Conservation (phyloP, 2,797 vertebrate genomes). For the Eupleurogrammus muticus region DNA sequence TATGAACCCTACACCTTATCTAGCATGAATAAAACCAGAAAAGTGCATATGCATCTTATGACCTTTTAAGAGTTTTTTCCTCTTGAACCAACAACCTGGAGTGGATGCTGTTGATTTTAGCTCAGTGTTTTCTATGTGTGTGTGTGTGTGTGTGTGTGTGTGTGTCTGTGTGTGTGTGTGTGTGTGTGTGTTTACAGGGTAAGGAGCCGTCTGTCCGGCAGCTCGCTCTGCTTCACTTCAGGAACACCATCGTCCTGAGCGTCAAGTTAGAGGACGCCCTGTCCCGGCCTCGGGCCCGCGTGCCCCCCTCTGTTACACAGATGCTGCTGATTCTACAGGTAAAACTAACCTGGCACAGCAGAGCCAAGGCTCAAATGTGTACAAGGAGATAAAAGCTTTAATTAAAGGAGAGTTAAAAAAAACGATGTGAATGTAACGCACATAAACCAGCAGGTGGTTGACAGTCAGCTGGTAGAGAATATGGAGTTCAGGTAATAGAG, state of each 20-base stretch:
- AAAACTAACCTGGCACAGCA: conserved; percentile 9
- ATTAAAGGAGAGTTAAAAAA: too few relatives aligned
- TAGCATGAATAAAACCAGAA: too few relatives aligned
- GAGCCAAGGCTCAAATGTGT: background rate
- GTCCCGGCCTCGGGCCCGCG: conserved; percentile 91
- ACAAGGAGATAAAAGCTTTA: too few relatives aligned
- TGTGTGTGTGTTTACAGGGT: conserved; percentile 81
- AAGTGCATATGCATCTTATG: too few relatives aligned
- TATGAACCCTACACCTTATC: too few relatives aligned
- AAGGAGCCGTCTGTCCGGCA: conserved; percentile 97
- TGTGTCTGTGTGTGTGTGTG: too few relatives aligned
- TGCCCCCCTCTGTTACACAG: conserved; percentile 96
- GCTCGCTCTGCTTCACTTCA: conserved; percentile 94
- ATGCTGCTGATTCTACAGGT: conserved; percentile 98
- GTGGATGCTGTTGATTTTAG: background rate
- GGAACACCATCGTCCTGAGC: conserved; percentile 95
- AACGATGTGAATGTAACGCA: too few relatives aligned
- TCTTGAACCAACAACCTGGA: background rate
- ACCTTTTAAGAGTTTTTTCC: background rate
- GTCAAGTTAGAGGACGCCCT: conserved; percentile 96
- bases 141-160: too few relatives aligned
- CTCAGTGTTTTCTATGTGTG: background rate
- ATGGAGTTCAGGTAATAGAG: too few relatives aligned
- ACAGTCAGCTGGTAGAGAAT: too few relatives aligned
- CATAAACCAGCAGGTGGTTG: too few relatives aligned